Conservation (phyloP, 2,888 invertebrate species). For the Mellilla xanthometata region DNA sequence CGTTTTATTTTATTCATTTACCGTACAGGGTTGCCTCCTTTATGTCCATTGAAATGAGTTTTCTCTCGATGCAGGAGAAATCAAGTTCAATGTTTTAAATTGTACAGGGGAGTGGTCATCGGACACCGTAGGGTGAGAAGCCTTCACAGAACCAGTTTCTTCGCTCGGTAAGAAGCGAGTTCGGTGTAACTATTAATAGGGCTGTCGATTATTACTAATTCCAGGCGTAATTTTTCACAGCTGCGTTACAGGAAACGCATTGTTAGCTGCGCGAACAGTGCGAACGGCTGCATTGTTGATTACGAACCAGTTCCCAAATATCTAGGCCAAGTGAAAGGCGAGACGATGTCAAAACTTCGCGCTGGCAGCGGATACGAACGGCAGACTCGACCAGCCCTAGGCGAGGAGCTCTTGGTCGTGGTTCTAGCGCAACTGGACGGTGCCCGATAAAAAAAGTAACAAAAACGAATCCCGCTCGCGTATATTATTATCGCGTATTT, state of each 20-base stretch:
- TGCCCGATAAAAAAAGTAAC: slow-evolving; percentile 64
- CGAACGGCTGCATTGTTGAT: slow-evolving; percentile 60
- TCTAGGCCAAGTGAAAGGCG: slow-evolving; percentile 81
- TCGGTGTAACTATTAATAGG: slow-evolving; percentile 19
- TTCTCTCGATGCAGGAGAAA: slow-evolving; percentile 10
- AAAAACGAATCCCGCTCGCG: slow-evolving; percentile 65
- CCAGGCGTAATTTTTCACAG: slow-evolving; percentile 38
- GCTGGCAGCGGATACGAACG: slow-evolving; percentile 48
- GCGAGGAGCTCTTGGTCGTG: slow-evolving; percentile 34
- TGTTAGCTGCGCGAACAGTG: slow-evolving; percentile 46
- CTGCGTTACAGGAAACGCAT: slow-evolving; percentile 51
- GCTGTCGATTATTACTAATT: slow-evolving; percentile 23
- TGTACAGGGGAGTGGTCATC: slow-evolving; percentile 20
- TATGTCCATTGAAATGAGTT: slow-evolving; percentile 26
- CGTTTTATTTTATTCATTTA: slow-evolving; percentile 67
- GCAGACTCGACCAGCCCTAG: slow-evolving; percentile 51
- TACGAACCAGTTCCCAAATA: slow-evolving; percentile 78
- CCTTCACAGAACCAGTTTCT: slow-evolving; percentile 21
- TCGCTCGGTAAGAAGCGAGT: slow-evolving; percentile 11
- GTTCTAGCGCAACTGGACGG: slow-evolving; percentile 68
- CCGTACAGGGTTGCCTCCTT: slow-evolving; percentile 57
- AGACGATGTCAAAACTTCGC: slow-evolving; percentile 63
- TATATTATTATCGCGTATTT: too few species aligned
- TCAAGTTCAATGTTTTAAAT: slow-evolving; percentile 12
- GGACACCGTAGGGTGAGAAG: slow-evolving; percentile 2